phyloP scores from a whole-genome alignment of 2,797 vertebrate genomes.

The Cossypha niveicapilla region DNA sequence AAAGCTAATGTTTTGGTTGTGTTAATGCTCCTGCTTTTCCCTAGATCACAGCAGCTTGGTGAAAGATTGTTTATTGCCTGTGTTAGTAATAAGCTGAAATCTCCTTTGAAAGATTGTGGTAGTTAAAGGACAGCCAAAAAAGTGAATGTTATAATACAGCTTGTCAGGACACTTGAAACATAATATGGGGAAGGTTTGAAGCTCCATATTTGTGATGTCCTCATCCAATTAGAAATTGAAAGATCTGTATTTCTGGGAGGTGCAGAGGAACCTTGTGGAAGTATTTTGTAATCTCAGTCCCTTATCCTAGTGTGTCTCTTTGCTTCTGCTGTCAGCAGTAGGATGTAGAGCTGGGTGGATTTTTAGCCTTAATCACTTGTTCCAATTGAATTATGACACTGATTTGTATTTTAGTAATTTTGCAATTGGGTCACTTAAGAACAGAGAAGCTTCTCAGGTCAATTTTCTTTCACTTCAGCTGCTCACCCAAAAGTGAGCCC shows the following conservation, averaged over 20 bases:
- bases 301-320: fast-evolving
- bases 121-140: not conserved
- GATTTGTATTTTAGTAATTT: not conserved
- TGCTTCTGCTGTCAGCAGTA: not conserved
- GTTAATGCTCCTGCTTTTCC: not conserved
- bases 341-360: not conserved
- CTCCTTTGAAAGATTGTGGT: not conserved
- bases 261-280: not conserved
- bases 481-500: not conserved
- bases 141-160: not conserved
- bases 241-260: not conserved
- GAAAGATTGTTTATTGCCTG: not conserved
- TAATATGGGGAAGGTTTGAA: not conserved
- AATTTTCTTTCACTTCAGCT: not conserved
- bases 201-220: not conserved
- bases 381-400: not conserved
- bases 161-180: not conserved
- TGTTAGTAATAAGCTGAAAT: not conserved
- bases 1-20: not conserved
- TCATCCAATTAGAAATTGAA: not conserved
- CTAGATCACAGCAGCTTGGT: not conserved
- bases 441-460: not conserved
- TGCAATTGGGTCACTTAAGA: not conserved
- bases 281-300: not conserved
- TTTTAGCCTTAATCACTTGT: not conserved